Evolutionary conservation across 2,888 invertebrate genomes (phyloP).

Genomic region (Syrphus vitripennis): DNA sequence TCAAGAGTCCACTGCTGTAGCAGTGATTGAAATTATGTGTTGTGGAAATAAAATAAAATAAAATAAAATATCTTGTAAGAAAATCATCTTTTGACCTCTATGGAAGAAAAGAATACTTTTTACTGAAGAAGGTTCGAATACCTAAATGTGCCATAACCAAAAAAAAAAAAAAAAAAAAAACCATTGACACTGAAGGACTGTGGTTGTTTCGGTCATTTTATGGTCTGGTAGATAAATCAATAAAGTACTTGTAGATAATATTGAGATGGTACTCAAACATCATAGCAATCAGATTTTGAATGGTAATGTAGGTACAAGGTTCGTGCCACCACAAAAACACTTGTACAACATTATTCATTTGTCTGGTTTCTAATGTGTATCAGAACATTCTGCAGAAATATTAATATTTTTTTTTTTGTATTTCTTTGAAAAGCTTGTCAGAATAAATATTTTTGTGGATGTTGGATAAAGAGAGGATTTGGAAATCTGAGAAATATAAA

Average conservation of each 20-base stretch:
- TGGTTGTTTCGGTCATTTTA: constrained; percentile 14
- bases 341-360: background rate
- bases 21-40: constrained; percentile 15
- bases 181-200: constrained; percentile 13
- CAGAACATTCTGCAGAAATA: no score
- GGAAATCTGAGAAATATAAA: no score
- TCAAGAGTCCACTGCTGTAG: background rate
- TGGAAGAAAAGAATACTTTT: no score
- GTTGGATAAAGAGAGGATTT: no score
- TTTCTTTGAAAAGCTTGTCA: no score
- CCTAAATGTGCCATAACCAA: constrained; percentile 45
- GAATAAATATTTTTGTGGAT: no score
- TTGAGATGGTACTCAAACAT: constrained; percentile 1
- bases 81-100: background rate
- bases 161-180: no score
- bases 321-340: background rate
- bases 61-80: background rate
- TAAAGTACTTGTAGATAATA: background rate
- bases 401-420: no score
- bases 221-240: constrained; percentile 20
- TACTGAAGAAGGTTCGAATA: background rate
- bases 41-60: background rate
- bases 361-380: no score
- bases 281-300: background rate
- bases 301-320: background rate